Evolutionary conservation across 2,797 vertebrate species (phyloP).

Genomic region (Sorex maritimensis): DNA sequence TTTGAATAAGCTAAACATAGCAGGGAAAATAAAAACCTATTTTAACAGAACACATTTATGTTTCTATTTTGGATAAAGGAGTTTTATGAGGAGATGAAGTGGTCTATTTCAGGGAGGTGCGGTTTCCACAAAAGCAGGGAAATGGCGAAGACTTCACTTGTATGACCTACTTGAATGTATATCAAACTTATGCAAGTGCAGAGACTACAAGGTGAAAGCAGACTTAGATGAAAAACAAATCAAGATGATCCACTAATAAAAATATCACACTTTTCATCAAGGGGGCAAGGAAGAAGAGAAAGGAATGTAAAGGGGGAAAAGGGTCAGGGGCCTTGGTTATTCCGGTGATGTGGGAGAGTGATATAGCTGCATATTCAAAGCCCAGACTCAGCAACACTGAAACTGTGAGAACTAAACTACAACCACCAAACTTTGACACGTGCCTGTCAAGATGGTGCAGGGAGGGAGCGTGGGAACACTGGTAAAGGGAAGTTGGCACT

Average conservation of each 20-base stretch:
- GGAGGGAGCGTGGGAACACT: too few species aligned
- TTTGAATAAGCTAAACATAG: constrained; percentile 71
- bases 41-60: constrained; percentile 49
- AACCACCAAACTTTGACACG: too few species aligned
- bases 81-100: constrained; percentile 63
- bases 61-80: constrained; percentile 63
- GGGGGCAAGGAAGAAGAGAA: too few species aligned
- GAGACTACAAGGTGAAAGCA: constrained; percentile 29
- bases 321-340: too few species aligned
- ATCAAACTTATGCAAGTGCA: constrained; percentile 22
- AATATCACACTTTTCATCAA: neutral
- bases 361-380: too few species aligned
- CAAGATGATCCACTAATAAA: neutral
- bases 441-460: too few species aligned
- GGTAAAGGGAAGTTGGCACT: too few species aligned
- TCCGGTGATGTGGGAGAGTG: too few species aligned
- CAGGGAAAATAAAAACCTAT: constrained; percentile 36
- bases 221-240: constrained; percentile 20
- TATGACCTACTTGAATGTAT: constrained; percentile 19
- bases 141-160: constrained; percentile 12
- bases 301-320: too few species aligned
- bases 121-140: constrained; percentile 31
- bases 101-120: constrained; percentile 66
- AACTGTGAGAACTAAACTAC: too few species aligned
- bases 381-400: too few species aligned